Evolutionary conservation across 2,888 invertebrate genomes (phyloP).

Genomic region (Amiota minor): DNA sequence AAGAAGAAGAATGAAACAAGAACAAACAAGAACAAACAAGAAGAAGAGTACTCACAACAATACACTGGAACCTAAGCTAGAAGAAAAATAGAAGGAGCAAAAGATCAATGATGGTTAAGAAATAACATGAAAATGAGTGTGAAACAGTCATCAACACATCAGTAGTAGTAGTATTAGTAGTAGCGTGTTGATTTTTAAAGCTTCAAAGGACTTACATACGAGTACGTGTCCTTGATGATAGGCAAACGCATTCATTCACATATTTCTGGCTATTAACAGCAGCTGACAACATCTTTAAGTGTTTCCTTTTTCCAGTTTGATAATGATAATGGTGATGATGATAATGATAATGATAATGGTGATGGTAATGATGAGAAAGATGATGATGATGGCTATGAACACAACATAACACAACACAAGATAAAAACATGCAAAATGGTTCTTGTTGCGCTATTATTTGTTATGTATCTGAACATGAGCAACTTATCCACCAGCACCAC

Average conservation of each 20-base stretch:
- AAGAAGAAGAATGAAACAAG: neutral
- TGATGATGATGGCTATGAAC: neutral
- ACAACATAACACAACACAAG: no score
- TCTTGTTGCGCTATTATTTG: no score
- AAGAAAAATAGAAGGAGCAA: neutral
- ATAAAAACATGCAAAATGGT: no score
- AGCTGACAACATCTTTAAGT: neutral
- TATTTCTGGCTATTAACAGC: constrained; percentile 18
- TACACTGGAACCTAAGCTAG: neutral
- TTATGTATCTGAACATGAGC: no score
- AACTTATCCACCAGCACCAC: no score
- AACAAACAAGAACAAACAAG: neutral
- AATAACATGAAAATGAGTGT: neutral
- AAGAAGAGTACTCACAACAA: neutral
- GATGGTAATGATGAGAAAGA: neutral
- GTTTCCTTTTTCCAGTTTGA: neutral
- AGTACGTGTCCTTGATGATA: constrained; percentile 2
- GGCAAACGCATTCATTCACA: neutral
- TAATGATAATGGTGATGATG: neutral
- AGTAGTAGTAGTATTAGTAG: neutral
- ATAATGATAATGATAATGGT: neutral
- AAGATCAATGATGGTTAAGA: neutral
- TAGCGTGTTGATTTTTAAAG: no score
- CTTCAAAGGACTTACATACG: no score
- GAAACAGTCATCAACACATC: constrained; percentile 14